Base-by-base conservation (phyloP, 2,797 vertebrate species). In the Microtus agrestis region DNA sequence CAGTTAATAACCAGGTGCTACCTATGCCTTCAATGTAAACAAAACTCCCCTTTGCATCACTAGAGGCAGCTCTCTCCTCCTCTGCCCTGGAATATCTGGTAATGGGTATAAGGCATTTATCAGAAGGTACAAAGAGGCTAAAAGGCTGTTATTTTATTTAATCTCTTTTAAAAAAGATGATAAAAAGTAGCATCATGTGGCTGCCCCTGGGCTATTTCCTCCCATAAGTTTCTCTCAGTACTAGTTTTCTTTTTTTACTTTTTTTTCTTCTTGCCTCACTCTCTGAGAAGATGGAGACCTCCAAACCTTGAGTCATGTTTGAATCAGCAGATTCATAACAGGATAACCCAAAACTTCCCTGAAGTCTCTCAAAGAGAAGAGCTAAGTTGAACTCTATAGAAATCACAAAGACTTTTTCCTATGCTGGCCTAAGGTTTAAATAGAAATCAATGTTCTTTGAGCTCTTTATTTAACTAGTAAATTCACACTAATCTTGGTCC, bases 381-480 rank as follows among this genome's bases (percentile, higher is more conserved):
- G 8, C 37, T 73, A 29, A 56, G 10, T 40, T 86, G 40, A 27
- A 56, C 15, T 59, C 15, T 48, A n/a, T 40, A 56, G 63, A 94
- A 92, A 91, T 61, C 73, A 34, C 29, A 91, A 89, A 93, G 73
- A 79, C 17, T 74, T 54, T 54, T 67, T 87, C 78, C 21, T 59
- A 2, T 23, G 86, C 59, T 81, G 77, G 19, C 13, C n/a, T 71
- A 74, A 48, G 19, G 8, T 86, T 91, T 92, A 96, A 96, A 69
- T 13, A 67, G 76, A 87, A 95, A 95, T 93, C 93, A 89, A 43
- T 90, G 59, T 93, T 40, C 78, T 92, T 87, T 95, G 59, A 74
- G 85, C 40, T 93, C 61, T 73, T 88, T 92, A 85, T 93, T 93
- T 88, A 95, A 77, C 61, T 81, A 80, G 71, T 92, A 69, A 85